These are phyloP conservation scores for Scelioninae gen. 1 DNA, from an alignment of 2,888 invertebrate genomes.

Conservation along the genomic window DNA sequence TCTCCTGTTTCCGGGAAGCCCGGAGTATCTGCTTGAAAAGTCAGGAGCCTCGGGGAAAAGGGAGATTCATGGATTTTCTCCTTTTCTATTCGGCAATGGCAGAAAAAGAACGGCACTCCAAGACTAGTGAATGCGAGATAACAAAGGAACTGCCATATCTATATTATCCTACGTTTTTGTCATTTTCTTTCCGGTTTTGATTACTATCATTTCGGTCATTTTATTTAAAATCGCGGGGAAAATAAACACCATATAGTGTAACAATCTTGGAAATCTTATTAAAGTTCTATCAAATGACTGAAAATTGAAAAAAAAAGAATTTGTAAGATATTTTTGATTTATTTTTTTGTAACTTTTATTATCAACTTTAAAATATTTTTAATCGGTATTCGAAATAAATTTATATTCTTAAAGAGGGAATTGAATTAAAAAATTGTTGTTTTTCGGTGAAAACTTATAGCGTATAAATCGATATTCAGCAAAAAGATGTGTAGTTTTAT, in stretches of 20 bases:
- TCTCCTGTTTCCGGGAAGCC: slow-evolving; percentile 57
- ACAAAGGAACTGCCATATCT: slow-evolving; percentile 48
- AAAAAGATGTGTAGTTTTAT: too few species aligned
- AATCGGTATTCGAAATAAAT: background rate
- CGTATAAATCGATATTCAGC: too few species aligned
- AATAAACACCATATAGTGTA: slow-evolving; percentile 1
- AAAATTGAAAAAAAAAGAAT: too few species aligned
- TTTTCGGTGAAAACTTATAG: too few species aligned
- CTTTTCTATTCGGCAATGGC: slow-evolving; percentile 24
- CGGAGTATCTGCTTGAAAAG: slow-evolving; percentile 65
- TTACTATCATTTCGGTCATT: slow-evolving; percentile 6
- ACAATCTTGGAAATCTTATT: slow-evolving; percentile 31
- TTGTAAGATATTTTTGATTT: background rate
- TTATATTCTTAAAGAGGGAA: too few species aligned
- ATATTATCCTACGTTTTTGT: too few species aligned
- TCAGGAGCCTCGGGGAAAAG: slow-evolving; percentile 66
- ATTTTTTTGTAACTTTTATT: background rate
- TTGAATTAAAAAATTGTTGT: too few species aligned
- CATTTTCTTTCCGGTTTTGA: slow-evolving; percentile 5
- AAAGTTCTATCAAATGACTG: slow-evolving; percentile 10
- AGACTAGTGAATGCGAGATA: slow-evolving; percentile 35
- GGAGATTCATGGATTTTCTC: slow-evolving; percentile 65
- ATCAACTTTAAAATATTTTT: too few species aligned
- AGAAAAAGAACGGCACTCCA: slow-evolving; percentile 43
- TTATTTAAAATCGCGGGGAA: slow-evolving; percentile 22